These are phyloP conservation scores for Elysia crispata DNA, from an alignment of 2,888 invertebrate genomes.

Conservation along the genomic window DNA sequence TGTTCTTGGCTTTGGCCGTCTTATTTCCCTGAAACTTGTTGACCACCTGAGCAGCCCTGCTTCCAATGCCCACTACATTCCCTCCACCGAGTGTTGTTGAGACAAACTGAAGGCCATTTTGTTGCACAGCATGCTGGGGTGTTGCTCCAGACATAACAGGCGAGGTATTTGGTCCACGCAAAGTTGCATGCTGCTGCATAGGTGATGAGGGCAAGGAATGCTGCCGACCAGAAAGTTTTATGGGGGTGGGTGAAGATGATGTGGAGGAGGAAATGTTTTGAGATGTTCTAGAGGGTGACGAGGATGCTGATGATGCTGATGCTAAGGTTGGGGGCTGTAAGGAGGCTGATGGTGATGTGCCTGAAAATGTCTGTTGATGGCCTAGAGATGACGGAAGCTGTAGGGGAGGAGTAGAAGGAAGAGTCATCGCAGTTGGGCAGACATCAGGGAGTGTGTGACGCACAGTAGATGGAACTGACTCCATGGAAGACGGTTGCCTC, in stretches of 20 bases:
- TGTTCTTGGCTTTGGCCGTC: constrained; percentile 23
- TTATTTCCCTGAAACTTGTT: not conserved
- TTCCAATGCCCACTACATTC: constrained; percentile 31
- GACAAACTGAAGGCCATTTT: constrained; percentile 43
- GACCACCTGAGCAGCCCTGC: not conserved
- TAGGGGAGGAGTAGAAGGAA: constrained; percentile 33
- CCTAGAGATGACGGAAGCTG: constrained; percentile 2
- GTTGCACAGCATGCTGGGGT: not conserved
- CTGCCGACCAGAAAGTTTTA: not conserved
- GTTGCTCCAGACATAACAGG: not conserved
- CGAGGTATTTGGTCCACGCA: not conserved
- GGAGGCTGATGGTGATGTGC: constrained; percentile 1
- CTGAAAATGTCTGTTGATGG: not conserved
- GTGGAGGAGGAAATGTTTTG: constrained; percentile 11
- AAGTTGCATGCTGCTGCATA: too few species aligned
- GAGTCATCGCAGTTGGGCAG: constrained; percentile 33
- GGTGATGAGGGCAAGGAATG: not conserved
- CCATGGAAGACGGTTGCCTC: constrained; percentile 41
- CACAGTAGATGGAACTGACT: constrained; percentile 46
- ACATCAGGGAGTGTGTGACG: constrained; percentile 46
- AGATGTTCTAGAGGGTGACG: constrained; percentile 32
- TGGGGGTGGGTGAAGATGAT: not conserved
- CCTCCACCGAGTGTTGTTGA: constrained; percentile 10
- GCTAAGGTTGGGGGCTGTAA: not conserved
- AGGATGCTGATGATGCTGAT: constrained; percentile 11